phyloP scores from a whole-genome alignment of 1,140 invertebrate species.

The Drosophila santomea region DNA sequence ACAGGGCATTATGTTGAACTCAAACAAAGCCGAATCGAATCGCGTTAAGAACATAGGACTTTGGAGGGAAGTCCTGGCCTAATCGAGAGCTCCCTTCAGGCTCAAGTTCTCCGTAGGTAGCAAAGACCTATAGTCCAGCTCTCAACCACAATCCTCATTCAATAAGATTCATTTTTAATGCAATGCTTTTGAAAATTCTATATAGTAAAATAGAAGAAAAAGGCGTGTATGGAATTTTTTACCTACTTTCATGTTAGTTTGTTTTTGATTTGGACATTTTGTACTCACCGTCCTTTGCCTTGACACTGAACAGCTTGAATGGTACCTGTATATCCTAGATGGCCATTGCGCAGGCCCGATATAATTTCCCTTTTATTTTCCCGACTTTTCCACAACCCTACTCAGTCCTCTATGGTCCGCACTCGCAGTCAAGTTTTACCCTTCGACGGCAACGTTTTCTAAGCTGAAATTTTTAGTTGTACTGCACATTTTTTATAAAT shows the following conservation, averaged over 20 bases:
- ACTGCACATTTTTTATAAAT: constrained; percentile 15
- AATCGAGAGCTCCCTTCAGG: no score
- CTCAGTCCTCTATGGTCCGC: neutral
- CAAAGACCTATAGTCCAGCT: no score
- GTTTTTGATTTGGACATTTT: constrained; percentile 1
- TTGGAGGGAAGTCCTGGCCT: neutral
- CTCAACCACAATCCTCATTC: no score
- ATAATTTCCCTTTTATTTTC: constrained; percentile 39
- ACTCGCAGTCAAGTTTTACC: constrained; percentile 53
- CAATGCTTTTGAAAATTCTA: no score
- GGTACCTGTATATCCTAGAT: constrained; percentile 21
- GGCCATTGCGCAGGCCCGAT: constrained; percentile 35
- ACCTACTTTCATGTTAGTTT: neutral
- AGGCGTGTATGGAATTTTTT: no score
- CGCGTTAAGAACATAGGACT: neutral
- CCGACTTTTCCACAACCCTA: constrained; percentile 18
- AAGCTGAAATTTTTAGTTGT: constrained; percentile 5
- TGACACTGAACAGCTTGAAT: constrained; percentile 65
- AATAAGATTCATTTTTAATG: no score
- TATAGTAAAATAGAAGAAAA: no score
- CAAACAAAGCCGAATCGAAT: constrained; percentile 6
- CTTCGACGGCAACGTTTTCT: constrained; percentile 31
- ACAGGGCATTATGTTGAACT: constrained; percentile 40
- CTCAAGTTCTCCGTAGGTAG: no score
- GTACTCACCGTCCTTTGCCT: constrained; percentile 50